Evolutionary conservation across 2,888 invertebrate species (phyloP).

Genomic region (Baccha elongata): DNA sequence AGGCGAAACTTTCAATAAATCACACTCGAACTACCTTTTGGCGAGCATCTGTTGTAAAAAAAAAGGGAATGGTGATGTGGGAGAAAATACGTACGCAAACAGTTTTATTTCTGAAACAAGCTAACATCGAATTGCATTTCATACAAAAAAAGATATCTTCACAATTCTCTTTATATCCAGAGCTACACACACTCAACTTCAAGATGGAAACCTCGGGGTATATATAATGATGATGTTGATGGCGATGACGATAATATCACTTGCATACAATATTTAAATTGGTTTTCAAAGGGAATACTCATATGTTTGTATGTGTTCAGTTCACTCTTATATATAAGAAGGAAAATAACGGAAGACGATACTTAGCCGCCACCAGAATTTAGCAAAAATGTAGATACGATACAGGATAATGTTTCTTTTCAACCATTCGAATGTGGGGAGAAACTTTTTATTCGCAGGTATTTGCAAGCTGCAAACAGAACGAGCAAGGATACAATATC

Average conservation of each 20-base stretch:
- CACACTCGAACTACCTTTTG: conserved; percentile 52
- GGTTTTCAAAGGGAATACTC: conserved; percentile 72
- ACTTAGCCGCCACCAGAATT: conserved; percentile 57
- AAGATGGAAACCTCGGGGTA: conserved; percentile 40
- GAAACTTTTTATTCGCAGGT: conserved; percentile 55
- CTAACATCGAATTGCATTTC: too few relatives aligned
- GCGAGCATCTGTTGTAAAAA: conserved; percentile 40
- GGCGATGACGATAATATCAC: conserved; percentile 72
- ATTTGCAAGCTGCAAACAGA: conserved; percentile 29
- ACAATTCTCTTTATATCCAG: conserved; percentile 11
- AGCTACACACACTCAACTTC: conserved; percentile 7
- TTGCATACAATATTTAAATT: conserved; percentile 73
- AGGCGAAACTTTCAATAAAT: conserved; percentile 68
- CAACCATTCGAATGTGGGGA: conserved; percentile 39
- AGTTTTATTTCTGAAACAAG: conserved; percentile 7
- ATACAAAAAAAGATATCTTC: conserved; percentile 42
- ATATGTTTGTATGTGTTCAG: conserved; percentile 4
- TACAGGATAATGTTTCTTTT: conserved; percentile 29
- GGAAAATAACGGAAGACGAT: conserved; percentile 48
- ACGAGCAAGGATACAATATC: conserved; percentile 33
- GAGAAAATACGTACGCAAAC: not conserved
- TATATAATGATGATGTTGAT: conserved; percentile 64
- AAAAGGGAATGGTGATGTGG: not conserved
- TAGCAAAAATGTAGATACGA: conserved; percentile 30
- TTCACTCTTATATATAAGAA: not conserved